These are phyloP conservation scores for Xenopus laevis DNA, from an alignment of 2,113 vertebrate genomes.

Conservation along the genomic window DNA sequence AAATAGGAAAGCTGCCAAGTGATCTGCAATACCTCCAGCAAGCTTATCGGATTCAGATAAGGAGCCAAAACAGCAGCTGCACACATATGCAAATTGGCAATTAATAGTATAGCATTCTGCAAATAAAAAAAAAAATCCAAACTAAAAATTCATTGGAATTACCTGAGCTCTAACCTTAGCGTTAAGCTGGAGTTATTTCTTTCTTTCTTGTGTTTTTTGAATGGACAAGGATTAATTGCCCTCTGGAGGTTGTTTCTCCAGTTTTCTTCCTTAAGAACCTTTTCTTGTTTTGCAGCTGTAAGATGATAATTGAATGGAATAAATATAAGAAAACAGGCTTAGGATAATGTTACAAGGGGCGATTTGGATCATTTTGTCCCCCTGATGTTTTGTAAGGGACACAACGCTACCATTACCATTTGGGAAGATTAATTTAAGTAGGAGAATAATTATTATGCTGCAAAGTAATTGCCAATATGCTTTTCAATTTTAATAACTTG, in stretches of 20 bases:
- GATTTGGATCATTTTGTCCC: too few species aligned
- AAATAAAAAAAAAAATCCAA: constrained; percentile 44
- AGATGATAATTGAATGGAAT: too few species aligned
- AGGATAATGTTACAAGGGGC: too few species aligned
- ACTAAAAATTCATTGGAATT: constrained; percentile 61
- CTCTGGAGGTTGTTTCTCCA: constrained; percentile 55
- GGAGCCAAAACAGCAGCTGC: constrained; percentile 87
- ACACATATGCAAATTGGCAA: constrained; percentile 89
- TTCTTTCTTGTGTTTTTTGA: constrained; percentile 50
- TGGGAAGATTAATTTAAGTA: too few species aligned
- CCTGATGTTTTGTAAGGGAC: too few species aligned
- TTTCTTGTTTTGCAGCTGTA: not conserved
- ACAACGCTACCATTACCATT: too few species aligned
- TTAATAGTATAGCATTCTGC: constrained; percentile 84
- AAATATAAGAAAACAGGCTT: too few species aligned
- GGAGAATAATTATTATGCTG: too few species aligned
- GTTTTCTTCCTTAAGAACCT: constrained; percentile 44
- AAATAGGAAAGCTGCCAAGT: constrained; percentile 87
- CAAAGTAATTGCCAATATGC: too few species aligned
- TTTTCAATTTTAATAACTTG: too few species aligned
- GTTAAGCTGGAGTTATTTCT: constrained; percentile 54
- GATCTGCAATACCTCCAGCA: constrained; percentile 83
- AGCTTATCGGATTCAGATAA: constrained; percentile 78
- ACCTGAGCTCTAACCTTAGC: constrained; percentile 72
- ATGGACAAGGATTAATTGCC: constrained; percentile 67